Conservation (phyloP, 2,797 vertebrate species). For the Crenuchus spilurus region DNA sequence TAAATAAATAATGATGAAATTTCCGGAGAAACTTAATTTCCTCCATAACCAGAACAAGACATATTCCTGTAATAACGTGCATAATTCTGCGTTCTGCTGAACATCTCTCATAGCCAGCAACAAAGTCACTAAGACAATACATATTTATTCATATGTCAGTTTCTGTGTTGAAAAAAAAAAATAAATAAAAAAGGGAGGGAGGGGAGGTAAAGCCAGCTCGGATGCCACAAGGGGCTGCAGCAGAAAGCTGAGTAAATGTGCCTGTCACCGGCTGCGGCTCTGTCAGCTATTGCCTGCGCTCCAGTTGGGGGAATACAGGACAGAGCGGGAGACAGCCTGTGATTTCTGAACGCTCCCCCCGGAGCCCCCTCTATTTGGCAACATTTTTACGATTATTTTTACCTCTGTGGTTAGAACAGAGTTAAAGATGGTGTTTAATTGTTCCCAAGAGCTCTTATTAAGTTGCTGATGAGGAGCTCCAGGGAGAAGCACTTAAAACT, state of each 20-base stretch:
- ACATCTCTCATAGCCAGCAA: constrained; percentile 75
- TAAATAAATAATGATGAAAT: constrained; percentile 74
- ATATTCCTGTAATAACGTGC: constrained; percentile 81
- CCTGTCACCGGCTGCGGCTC: constrained; percentile 70
- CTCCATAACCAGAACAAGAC: constrained; percentile 80
- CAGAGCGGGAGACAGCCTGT: constrained; percentile 67
- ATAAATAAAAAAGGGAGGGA: constrained; percentile 44
- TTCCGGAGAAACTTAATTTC: constrained; percentile 82
- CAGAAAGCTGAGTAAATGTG: constrained; percentile 75
- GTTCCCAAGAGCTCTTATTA: constrained; percentile 90
- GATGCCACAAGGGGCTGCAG: constrained; percentile 73
- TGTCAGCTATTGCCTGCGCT: constrained; percentile 71
- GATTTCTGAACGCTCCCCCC: constrained; percentile 77
- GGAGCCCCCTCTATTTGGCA: constrained; percentile 80
- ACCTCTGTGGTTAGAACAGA: constrained; percentile 79
- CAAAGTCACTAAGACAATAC: constrained; percentile 81
- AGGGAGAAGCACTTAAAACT: constrained; percentile 88
- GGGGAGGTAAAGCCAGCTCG: constrained; percentile 60
- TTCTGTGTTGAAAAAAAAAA: constrained; percentile 54
- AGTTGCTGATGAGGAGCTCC: constrained; percentile 91
- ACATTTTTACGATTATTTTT: constrained; percentile 80
- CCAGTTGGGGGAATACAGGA: constrained; percentile 74
- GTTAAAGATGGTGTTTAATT: constrained; percentile 90
- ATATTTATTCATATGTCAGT: constrained; percentile 82
- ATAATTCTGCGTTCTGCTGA: constrained; percentile 79